These are phyloP conservation scores for Xestia c-nigrum DNA, from an alignment of 2,888 invertebrate species.

Conservation along the genomic window DNA sequence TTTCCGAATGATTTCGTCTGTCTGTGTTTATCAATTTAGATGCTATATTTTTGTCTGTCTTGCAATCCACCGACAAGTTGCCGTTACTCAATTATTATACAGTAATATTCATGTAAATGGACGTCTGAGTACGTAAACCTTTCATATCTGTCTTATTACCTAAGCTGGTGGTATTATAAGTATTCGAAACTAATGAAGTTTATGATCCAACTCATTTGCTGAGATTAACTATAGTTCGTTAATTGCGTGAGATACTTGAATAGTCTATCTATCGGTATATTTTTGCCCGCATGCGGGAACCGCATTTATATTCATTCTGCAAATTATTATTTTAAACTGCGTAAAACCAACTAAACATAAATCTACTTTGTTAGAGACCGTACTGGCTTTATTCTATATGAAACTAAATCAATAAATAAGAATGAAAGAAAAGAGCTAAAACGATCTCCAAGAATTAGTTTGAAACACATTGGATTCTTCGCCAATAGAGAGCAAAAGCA, in stretches of 20 bases:
- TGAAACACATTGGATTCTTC: background rate
- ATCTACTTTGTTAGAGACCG: background rate
- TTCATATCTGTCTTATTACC: background rate
- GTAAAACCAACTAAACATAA: background rate
- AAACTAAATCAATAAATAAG: background rate
- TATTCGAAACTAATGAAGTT: background rate
- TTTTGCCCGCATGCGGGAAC: background rate
- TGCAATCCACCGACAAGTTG: background rate
- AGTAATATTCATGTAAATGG: background rate
- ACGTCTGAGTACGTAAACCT: background rate
- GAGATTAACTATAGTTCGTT: background rate
- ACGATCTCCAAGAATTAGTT: background rate
- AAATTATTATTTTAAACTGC: background rate
- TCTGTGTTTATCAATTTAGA: background rate
- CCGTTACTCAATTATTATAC: background rate
- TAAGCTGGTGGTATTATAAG: background rate
- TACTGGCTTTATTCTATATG: background rate
- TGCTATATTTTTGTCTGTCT: background rate
- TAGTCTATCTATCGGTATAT: background rate
- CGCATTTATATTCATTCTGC: background rate
- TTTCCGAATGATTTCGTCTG: too few relatives aligned
- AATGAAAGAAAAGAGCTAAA: background rate
- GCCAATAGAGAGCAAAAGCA: background rate
- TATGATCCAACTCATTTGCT: conserved; percentile 1
- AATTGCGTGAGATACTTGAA: background rate